A percentile compares a stretch with the other conserved stretches of the same genome.
These are phyloP conservation scores for Sardina pilchardus DNA, from an alignment of 2,113 vertebrate genomes.

Conservation along the genomic window DNA sequence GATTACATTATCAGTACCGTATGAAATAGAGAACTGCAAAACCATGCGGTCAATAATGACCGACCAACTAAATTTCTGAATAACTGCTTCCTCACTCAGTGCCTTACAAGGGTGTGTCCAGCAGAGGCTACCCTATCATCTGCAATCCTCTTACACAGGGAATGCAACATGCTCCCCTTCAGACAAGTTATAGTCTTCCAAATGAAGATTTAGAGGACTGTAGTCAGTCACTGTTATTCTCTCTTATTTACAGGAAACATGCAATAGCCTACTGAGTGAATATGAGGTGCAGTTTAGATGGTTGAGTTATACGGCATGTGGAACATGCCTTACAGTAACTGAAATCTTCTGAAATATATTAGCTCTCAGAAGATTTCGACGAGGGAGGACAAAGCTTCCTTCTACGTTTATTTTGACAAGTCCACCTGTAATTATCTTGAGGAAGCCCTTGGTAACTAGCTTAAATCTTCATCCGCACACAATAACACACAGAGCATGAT, in stretches of 20 bases:
- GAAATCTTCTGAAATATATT: background rate
- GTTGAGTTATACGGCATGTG: background rate
- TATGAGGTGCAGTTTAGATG: background rate
- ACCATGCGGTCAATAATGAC: too few species aligned
- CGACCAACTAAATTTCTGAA: too few species aligned
- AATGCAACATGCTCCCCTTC: background rate
- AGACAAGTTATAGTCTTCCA: background rate
- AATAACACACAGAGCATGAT: constrained; percentile 15
- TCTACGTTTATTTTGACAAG: background rate
- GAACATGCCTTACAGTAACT: background rate
- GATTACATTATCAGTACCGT: too few species aligned
- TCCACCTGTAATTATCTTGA: background rate
- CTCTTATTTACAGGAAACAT: background rate
- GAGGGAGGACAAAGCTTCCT: too few species aligned
- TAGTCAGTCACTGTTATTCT: background rate
- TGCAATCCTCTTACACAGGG: background rate
- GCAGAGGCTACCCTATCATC: background rate
- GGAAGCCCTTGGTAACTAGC: background rate
- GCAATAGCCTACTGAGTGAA: background rate
- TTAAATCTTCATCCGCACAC: background rate
- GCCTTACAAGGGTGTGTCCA: background rate
- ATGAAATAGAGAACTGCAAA: too few species aligned
- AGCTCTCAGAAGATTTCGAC: too few species aligned
- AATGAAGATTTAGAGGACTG: background rate
- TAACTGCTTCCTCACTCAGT: background rate